Evolutionary conservation across 1,140 invertebrate genomes (phyloP).

Genomic region (Mactra quadrangularis): DNA sequence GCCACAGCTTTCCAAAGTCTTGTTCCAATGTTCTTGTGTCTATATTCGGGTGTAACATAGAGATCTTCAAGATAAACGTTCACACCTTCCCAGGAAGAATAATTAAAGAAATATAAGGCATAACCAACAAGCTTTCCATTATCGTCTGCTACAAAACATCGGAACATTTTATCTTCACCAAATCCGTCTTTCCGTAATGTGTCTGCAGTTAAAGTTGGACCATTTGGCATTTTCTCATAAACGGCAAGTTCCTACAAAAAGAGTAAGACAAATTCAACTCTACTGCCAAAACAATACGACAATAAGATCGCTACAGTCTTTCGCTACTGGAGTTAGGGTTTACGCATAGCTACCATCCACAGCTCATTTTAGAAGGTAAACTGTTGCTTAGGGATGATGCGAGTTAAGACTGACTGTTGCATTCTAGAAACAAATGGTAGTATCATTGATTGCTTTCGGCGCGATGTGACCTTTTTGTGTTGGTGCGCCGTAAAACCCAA

Average conservation of each 20-base stretch:
- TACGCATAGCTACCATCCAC: background rate
- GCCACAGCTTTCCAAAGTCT: constrained; percentile 88
- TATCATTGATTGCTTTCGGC: no score
- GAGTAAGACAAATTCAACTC: background rate
- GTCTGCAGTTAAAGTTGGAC: background rate
- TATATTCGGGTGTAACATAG: background rate
- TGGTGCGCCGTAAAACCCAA: no score
- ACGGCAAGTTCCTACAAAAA: background rate
- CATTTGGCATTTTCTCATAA: background rate
- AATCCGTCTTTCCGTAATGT: background rate
- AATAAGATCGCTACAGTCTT: background rate
- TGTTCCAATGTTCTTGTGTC: constrained; percentile 84
- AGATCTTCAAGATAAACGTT: background rate
- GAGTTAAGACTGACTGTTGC: no score
- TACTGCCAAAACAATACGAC: background rate
- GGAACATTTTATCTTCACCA: background rate
- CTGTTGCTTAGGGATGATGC: no score
- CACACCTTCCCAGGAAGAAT: background rate
- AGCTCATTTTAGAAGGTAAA: no score
- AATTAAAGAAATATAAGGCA: background rate
- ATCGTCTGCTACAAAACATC: constrained; percentile 6
- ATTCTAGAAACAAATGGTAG: no score
- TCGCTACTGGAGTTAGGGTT: background rate
- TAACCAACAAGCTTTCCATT: constrained; percentile 9
- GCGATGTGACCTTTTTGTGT: no score